Evolutionary conservation across 2,797 vertebrate species (phyloP), one percentile per base, ranked within the genome.

Genomic region (Takifugu ocellatus): DNA sequence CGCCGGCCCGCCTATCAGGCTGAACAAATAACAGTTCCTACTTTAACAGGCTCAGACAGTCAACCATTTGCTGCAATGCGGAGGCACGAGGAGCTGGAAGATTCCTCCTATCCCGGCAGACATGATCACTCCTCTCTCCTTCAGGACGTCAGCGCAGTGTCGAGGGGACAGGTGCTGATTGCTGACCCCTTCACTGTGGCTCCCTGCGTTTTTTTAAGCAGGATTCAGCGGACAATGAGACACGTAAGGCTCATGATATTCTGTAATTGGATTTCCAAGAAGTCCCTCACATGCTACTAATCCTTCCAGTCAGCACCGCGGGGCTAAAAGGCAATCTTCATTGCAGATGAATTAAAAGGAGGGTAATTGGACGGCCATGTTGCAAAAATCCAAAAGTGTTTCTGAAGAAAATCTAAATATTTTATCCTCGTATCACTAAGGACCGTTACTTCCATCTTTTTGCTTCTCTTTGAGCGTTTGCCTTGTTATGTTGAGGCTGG

Each of bases 241-340:
- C 89, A 89, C 89, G 89, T 89, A 89, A 78, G 84, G 86, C 86
- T 90, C 90, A 89, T 90, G 86, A 90, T 91, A 90, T 86, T 90
- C 83, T 79, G 88, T 92, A 92, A 92, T 91, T 92, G 91, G 89
- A 92, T 93, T 93, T 91, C 85, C 84, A 81, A 84, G 87, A 90
- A 90, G 89, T 92, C 88, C 77, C 86, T 90, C 85, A 83, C 85
- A 88, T 87, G 84, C 84, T 79, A 83, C 86, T 91, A 91, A 92
- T 91, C 89, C 91, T 87, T 76, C 85, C 86, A 89, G 90, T 92
- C 90, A 90, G 85, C 80, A 82, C 73, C 77, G 79, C 67, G 15
- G 85, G 82, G 74, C 82, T 74, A 54, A 68, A 77, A 79, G 67
- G 33, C 65, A 78, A 78, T 62, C 70, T 42, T 85, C 72, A 66